Conservation (phyloP, 2,888 invertebrate genomes). For the Archaeoteleia sp. region DNA sequence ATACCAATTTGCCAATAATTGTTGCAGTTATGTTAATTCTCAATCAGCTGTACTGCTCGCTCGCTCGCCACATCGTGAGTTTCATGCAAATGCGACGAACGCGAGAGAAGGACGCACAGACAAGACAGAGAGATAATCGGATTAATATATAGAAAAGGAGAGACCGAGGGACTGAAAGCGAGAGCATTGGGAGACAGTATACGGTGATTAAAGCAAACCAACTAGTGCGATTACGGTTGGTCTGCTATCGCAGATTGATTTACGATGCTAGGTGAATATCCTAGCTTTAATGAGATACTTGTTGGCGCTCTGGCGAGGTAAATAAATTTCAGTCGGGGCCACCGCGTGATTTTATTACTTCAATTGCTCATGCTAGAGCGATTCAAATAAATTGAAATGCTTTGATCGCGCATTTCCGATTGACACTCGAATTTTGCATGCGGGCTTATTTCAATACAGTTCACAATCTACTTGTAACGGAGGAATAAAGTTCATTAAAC, state of each 20-base stretch:
- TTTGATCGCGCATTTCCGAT: slow-evolving; percentile 24
- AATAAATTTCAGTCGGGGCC: slow-evolving; percentile 4
- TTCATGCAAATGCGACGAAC: slow-evolving; percentile 64
- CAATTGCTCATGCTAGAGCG: slow-evolving; percentile 18
- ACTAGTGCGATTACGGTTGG: slow-evolving; percentile 64
- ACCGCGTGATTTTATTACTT: slow-evolving; percentile 25
- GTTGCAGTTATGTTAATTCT: slow-evolving; percentile 72
- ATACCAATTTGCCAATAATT: slow-evolving; percentile 71
- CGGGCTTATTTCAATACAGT: slow-evolving; percentile 35
- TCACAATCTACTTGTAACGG: slow-evolving; percentile 20
- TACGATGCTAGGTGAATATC: slow-evolving; percentile 58
- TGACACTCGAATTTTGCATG: slow-evolving; percentile 26
- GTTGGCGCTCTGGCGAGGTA: slow-evolving; percentile 47
- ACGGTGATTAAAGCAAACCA: slow-evolving; percentile 66
- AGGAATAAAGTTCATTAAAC: slow-evolving; percentile 32
- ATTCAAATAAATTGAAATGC: slow-evolving; percentile 26
- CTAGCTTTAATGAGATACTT: slow-evolving; percentile 52
- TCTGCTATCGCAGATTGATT: slow-evolving; percentile 63
- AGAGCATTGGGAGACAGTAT: slow-evolving; percentile 45
- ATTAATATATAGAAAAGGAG: slow-evolving; percentile 43
- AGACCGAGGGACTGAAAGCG: slow-evolving; percentile 26
- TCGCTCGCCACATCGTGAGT: slow-evolving; percentile 57
- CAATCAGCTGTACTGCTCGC: slow-evolving; percentile 62
- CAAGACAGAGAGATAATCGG: slow-evolving; percentile 41
- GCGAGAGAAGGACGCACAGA: slow-evolving; percentile 28